A percentile compares a stretch with the other conserved stretches of the same genome.
Evolutionary conservation across 2,797 vertebrate species (phyloP).

Genomic region (Anas bahamensis): DNA sequence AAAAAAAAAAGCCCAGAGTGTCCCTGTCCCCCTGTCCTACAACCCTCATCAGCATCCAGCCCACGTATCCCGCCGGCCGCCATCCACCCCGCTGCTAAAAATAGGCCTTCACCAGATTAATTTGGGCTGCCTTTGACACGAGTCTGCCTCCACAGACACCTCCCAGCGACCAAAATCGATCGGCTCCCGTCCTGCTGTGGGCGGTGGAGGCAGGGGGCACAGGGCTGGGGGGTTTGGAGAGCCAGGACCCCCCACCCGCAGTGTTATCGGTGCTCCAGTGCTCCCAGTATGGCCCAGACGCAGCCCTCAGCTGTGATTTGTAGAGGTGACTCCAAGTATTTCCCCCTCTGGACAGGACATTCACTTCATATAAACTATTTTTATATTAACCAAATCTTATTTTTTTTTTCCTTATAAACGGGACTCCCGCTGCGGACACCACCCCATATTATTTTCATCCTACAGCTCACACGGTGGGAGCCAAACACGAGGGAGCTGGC

Average conservation of each 20-base stretch:
- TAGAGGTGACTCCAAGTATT: neutral
- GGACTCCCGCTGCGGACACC: neutral
- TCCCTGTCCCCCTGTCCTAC: slow-evolving; percentile 35
- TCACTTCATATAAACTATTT: accelerated
- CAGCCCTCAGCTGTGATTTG: neutral
- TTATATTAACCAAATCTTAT: neutral
- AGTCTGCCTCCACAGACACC: neutral
- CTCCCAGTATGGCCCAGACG: neutral
- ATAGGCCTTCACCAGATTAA: neutral
- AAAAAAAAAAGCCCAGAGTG: neutral
- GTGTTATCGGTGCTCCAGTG: neutral
- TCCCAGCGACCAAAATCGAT: neutral
- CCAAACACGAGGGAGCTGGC: slow-evolving; percentile 46
- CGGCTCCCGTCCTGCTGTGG: neutral
- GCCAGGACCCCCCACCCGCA: neutral
- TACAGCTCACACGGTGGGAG: neutral
- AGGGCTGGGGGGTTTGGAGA: neutral
- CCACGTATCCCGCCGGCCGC: neutral
- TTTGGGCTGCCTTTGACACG: neutral
- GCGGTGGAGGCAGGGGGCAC: accelerated
- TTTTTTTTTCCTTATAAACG: neutral
- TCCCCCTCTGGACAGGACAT: neutral
- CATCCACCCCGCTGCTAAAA: neutral
- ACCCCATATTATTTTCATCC: neutral
- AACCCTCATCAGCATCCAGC: neutral